A percentile compares a stretch with the other conserved stretches of the same genome.
Conservation (phyloP, 2,113 vertebrate genomes). For the Nerophis ophidion region DNA sequence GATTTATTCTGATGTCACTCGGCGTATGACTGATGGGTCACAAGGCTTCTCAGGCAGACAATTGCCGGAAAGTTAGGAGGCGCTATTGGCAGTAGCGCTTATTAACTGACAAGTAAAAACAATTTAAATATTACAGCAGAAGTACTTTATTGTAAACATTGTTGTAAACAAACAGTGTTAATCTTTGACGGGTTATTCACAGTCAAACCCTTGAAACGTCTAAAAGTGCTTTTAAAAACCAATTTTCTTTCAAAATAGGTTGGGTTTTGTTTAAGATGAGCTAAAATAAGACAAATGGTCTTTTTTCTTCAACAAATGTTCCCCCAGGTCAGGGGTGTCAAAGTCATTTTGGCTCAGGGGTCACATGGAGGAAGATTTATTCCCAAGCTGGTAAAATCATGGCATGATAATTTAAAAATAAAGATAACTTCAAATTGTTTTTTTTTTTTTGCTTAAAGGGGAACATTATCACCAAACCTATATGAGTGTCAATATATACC, state of each 20-base stretch:
- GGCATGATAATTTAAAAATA: too few species aligned
- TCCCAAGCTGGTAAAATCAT: too few species aligned
- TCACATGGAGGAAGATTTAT: too few species aligned
- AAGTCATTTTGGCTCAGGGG: too few species aligned
- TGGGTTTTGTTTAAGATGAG: too few species aligned
- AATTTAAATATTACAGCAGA: neutral
- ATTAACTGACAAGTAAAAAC: neutral
- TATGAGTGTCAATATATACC: too few species aligned
- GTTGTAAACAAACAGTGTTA: neutral
- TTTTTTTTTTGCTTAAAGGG: too few species aligned
- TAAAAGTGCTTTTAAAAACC: slow-evolving; percentile 9
- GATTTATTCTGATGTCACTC: slow-evolving; percentile 28
- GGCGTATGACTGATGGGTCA: slow-evolving; percentile 26
- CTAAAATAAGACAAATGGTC: neutral
- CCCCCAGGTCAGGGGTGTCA: neutral
- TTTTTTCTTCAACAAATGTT: neutral
- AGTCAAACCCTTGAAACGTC: slow-evolving; percentile 2
- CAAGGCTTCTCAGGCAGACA: slow-evolving; percentile 20
- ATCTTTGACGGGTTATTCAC: neutral
- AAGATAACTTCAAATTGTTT: too few species aligned
- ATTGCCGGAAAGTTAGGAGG: slow-evolving; percentile 2
- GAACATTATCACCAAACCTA: too few species aligned
- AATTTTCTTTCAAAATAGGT: neutral
- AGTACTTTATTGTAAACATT: slow-evolving; percentile 43
- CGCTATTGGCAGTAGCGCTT: neutral